Base-by-base conservation (phyloP, 1,140 invertebrate genomes). In the Rhizoglyphus robini region DNA sequence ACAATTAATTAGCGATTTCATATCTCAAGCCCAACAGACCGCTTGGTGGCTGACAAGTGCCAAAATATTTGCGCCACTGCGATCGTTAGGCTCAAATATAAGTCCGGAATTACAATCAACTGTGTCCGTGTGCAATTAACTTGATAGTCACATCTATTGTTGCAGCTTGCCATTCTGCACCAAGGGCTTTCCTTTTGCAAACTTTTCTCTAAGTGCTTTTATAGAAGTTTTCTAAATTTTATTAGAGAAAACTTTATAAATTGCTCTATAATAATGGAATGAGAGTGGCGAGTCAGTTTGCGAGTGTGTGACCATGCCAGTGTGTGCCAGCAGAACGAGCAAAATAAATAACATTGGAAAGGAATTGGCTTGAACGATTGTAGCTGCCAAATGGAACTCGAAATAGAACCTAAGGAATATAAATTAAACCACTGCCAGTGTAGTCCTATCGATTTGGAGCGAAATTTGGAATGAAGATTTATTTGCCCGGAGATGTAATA, bases 361-460 rank as follows among this genome's bases (percentile, higher is more conserved):
- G 5, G 51, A 54, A 54, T 54, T 54, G 51, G 8, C 23, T 25
- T 27, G 8, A 8, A 8, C 51, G 51, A 54, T 54, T 54, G 51
- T 32, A 15, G 23, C 15, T 23, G 41, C 41, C 23, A 46, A 23
- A 23, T 15, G 41, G 23, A 46, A 46, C 41, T 46, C 41, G 41
- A 46, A 46, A 46, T 54, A 23, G 31, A 54, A 54, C 51, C 51
- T 54, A 54, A 54, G 51, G 51, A 54, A 54, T 54, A 54, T 54
- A 54, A 54, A 54, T 54, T 54, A 54, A 54, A 54, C 23, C 51
- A 54, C 8, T 41, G 36, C 36, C 36, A 41, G 8, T 41, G 36
- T 18, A 41, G 51, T 54, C 51, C 51, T 54, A 54, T 54, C 23
- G 51, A 54, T 54, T 54, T 54, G 8, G 51, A 15, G 23, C 51